phyloP scores from a whole-genome alignment of 2,797 vertebrate species.

The Neoniphon sammara region DNA sequence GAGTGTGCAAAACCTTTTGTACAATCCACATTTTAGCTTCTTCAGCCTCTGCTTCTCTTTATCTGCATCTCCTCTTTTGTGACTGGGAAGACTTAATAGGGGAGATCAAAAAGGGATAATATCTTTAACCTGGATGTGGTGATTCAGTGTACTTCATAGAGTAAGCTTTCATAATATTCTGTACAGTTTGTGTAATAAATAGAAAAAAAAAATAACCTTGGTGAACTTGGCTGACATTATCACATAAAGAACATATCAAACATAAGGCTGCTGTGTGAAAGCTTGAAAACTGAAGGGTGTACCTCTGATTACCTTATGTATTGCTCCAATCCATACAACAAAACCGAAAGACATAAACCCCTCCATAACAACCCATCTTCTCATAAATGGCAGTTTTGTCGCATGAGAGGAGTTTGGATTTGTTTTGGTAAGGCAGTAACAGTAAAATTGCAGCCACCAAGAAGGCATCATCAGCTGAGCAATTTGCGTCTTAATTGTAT shows the following conservation, averaged over 20 bases:
- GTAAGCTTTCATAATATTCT: not conserved
- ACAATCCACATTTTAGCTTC: too few relatives aligned
- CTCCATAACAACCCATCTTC: conserved; percentile 24
- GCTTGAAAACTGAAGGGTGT: not conserved
- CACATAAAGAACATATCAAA: not conserved
- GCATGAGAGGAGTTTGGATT: conserved; percentile 22
- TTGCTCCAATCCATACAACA: conserved; percentile 6
- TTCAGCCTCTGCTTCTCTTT: not conserved
- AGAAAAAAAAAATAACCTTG: not conserved
- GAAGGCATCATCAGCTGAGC: conserved; percentile 46
- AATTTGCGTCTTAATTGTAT: conserved; percentile 56
- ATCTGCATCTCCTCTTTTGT: not conserved
- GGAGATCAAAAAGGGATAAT: not conserved
- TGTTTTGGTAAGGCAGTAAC: conserved; percentile 32
- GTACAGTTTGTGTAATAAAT: conserved; percentile 2
- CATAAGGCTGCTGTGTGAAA: not conserved
- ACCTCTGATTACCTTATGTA: conserved; percentile 12
- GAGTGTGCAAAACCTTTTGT: too few relatives aligned
- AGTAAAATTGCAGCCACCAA: conserved; percentile 45
- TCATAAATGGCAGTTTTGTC: conserved; percentile 23
- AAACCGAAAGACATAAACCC: not conserved
- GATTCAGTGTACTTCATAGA: not conserved
- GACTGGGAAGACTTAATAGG: not conserved
- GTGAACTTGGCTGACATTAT: not conserved
- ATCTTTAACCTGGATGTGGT: not conserved